Base-by-base conservation (phyloP, 2,113 vertebrate species). In the Picathartes gymnocephalus region DNA sequence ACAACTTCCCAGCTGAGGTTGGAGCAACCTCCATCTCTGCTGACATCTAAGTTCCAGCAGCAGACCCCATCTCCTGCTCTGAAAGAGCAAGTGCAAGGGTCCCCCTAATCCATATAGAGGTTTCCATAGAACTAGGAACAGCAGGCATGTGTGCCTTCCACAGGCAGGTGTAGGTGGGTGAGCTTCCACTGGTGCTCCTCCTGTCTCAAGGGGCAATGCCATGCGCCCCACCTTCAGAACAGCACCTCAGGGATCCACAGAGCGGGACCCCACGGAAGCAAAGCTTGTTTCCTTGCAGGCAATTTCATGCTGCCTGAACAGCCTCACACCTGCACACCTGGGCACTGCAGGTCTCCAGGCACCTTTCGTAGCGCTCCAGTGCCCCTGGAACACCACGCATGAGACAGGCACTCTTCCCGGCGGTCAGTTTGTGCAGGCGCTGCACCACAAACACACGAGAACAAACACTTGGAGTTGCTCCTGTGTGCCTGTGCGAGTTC, bases 361-460 rank as follows among this genome's bases (percentile, higher is more conserved):
- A 15, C 16, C 5, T 44, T 54, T 23, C 7, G 0, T 0, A 40
- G 50, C 25, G 51, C 40, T 60, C 40, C 81, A 54, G 1, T 23
- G n/a, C 15, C 47, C n/a, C 53, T 13, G n/a, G 21, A 51, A 40
- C 0, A 2, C 47, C 8, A 1, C 0, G 0, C 12, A 3, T 7
- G 44, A 28, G 71, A 64, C 0, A 4, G 42, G 18, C 9, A 2
- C 70, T 27, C 27, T 14, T 51, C 83, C 68, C 1, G 3, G 21
- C 13, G 6, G 54, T 0, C 25, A 39, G 25, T 18, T 37, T 76
- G n/a, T 77, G 54, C 13, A 1, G 70, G 64, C 23, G 19, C 31
- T 31, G n/a, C 22, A 10, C 56, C 70, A 33, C 14, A 11, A 39
- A 17, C 61, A 27, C 6, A 1, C 2, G 48, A 54, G 70, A 24